Evolutionary conservation across 2,113 vertebrate genomes (phyloP).

Genomic region (Pungitius pungitius): DNA sequence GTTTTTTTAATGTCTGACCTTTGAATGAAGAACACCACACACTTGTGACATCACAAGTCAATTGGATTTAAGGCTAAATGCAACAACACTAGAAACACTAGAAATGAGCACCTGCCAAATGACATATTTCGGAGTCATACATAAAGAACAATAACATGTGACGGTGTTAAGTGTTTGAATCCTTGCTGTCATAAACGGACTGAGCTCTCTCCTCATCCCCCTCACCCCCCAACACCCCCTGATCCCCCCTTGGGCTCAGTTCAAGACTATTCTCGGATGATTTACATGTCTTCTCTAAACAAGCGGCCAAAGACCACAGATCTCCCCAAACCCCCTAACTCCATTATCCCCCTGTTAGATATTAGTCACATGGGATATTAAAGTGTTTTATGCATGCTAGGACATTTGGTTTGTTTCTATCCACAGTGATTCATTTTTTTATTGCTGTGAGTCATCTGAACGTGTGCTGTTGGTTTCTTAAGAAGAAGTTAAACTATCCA

Average conservation of each 20-base stretch:
- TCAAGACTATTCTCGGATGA: slow-evolving; percentile 67
- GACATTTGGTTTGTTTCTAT: slow-evolving; percentile 55
- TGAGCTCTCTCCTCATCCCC: slow-evolving; percentile 36
- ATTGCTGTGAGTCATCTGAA: slow-evolving; percentile 58
- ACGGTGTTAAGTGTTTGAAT: slow-evolving; percentile 48
- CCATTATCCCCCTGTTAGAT: slow-evolving; percentile 63
- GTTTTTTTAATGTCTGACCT: neutral
- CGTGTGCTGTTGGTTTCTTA: slow-evolving; percentile 30
- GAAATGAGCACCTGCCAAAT: neutral
- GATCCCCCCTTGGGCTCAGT: slow-evolving; percentile 37
- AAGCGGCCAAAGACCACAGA: slow-evolving; percentile 67
- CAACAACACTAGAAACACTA: neutral
- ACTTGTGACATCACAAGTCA: neutral
- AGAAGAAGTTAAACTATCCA: slow-evolving; percentile 23
- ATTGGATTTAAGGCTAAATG: neutral
- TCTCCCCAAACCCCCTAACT: slow-evolving; percentile 41
- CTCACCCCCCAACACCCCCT: slow-evolving; percentile 25
- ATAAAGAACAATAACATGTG: slow-evolving; percentile 7
- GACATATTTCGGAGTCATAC: too few species aligned
- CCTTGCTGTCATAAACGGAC: slow-evolving; percentile 57
- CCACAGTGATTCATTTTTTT: slow-evolving; percentile 61
- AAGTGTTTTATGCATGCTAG: slow-evolving; percentile 65
- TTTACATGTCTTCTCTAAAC: slow-evolving; percentile 71
- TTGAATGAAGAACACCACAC: neutral
- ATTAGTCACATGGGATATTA: slow-evolving; percentile 70